phyloP scores from a whole-genome alignment of 2,888 invertebrate genomes.

The Argyra leucocephala region DNA sequence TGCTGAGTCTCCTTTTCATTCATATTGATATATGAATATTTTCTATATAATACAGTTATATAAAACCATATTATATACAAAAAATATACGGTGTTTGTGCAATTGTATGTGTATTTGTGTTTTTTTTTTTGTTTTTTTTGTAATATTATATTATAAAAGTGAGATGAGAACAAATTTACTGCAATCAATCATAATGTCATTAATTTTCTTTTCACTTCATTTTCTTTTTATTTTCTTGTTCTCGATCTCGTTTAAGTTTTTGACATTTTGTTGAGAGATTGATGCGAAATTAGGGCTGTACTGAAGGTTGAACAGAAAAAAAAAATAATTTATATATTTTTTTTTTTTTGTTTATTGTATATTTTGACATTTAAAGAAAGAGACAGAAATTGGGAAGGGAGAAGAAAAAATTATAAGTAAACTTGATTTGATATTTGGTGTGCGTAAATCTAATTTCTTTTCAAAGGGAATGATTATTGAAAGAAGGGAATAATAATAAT shows the following conservation, averaged over 20 bases:
- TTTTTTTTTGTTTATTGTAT: not conserved
- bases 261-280: slow-evolving; percentile 6
- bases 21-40: not conserved
- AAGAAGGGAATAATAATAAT: not conserved
- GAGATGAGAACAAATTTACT: slow-evolving; percentile 7
- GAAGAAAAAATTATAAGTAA: not conserved
- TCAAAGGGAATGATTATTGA: not conserved
- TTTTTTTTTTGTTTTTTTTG: not conserved
- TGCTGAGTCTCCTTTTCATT: not conserved
- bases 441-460: not conserved
- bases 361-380: slow-evolving; percentile 2
- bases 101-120: no score
- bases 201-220: slow-evolving; percentile 6
- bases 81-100: no score
- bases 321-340: not conserved
- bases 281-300: slow-evolving; percentile 6
- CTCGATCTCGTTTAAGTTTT: slow-evolving; percentile 4
- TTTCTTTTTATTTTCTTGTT: not conserved
- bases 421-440: not conserved
- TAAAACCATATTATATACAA: no score
- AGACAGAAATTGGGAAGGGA: not conserved
- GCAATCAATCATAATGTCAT: slow-evolving; percentile 10
- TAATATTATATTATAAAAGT: not conserved
- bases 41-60: no score
- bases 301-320: slow-evolving; percentile 6